phyloP scores from a whole-genome alignment of 1,140 invertebrate species.

The Babylonia areolata region DNA sequence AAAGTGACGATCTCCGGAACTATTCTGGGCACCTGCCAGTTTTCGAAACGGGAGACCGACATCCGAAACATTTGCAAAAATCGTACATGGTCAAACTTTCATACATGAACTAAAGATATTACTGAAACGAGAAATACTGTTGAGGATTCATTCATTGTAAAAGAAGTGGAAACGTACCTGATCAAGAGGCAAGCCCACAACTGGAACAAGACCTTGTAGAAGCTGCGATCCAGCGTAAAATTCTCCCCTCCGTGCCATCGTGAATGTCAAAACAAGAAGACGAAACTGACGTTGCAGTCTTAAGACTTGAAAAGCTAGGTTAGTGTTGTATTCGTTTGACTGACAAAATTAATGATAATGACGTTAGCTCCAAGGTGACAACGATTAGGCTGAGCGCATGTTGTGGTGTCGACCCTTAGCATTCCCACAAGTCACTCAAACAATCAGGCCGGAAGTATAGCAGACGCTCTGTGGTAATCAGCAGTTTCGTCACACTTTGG shows the following conservation, averaged over 20 bases:
- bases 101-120: too few species aligned
- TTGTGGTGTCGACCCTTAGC: not conserved
- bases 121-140: too few species aligned
- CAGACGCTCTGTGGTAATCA: not conserved
- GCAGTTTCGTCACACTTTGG: too few species aligned
- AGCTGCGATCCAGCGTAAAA: constrained; percentile 22
- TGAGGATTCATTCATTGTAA: too few species aligned
- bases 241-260: not conserved
- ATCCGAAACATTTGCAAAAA: too few species aligned
- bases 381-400: not conserved
- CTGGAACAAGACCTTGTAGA: not conserved
- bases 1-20: too few species aligned
- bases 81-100: too few species aligned
- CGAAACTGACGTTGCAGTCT: not conserved
- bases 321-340: not conserved
- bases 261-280: not conserved
- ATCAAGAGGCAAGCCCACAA: constrained; percentile 1
- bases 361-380: not conserved
- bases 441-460: not conserved
- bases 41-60: too few species aligned
- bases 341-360: not conserved
- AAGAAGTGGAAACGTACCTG: not conserved
- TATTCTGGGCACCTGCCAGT: too few species aligned
- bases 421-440: not conserved
- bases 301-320: not conserved